phyloP scores from a whole-genome alignment of 1,140 invertebrate genomes.

The Euwallacea fornicatus region DNA sequence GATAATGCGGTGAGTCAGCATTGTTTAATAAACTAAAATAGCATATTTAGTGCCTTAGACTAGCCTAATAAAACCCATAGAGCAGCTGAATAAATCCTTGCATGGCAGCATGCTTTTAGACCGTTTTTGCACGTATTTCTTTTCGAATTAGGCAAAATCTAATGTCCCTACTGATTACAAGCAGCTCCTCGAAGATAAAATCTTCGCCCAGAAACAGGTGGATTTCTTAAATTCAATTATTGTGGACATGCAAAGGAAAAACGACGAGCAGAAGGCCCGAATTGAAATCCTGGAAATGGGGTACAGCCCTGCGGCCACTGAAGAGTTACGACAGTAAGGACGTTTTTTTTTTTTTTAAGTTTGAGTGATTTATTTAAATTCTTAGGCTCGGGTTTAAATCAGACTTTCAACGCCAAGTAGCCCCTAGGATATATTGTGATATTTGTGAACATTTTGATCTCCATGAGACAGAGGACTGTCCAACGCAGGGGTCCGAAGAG shows the following conservation, averaged over 20 bases:
- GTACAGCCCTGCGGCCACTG: constrained; percentile 60
- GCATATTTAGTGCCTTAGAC: background rate
- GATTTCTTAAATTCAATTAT: constrained; percentile 95
- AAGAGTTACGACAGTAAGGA: constrained; percentile 52
- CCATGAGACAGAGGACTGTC: constrained; percentile 97
- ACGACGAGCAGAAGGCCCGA: constrained; percentile 77
- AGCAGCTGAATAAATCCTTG: too few relatives aligned
- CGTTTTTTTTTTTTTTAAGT: constrained; percentile 16
- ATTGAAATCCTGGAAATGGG: constrained; percentile 77
- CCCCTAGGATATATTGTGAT: constrained; percentile 91
- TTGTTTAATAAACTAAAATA: background rate
- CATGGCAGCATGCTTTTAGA: too few relatives aligned
- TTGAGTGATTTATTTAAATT: background rate
- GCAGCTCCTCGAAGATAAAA: constrained; percentile 64
- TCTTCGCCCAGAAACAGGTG: constrained; percentile 73
- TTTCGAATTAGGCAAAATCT: constrained; percentile 1
- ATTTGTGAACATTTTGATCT: constrained; percentile 96
- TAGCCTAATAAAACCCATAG: too few relatives aligned
- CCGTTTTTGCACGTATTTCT: background rate
- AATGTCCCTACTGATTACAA: constrained; percentile 47
- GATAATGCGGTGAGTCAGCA: constrained; percentile 15
- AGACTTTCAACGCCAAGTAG: constrained; percentile 53
- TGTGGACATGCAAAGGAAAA: constrained; percentile 92
- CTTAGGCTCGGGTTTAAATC: constrained; percentile 49
- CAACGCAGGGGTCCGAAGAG: constrained; percentile 72